Conservation (phyloP, 1,140 invertebrate genomes). For the Dolichoris vasculosae region DNA sequence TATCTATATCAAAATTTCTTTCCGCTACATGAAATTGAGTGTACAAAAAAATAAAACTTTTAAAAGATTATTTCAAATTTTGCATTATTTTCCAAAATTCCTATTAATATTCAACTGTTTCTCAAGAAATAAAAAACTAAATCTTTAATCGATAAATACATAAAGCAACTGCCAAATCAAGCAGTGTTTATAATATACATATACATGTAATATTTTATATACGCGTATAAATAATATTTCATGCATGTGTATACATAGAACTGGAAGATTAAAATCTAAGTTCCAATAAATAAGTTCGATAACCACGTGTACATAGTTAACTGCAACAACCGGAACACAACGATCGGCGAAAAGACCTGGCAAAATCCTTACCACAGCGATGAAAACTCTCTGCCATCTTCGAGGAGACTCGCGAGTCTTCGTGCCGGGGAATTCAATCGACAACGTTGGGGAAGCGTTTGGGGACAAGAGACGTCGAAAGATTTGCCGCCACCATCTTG, state of each 20-base stretch:
- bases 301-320: conserved; percentile 10
- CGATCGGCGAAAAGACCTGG: conserved; percentile 64
- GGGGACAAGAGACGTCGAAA: conserved; percentile 76
- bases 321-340: conserved; percentile 50
- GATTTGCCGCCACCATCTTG: conserved; percentile 76
- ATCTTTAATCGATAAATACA: no score
- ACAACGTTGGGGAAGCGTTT: conserved; percentile 81
- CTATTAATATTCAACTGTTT: no score
- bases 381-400: conserved; percentile 65
- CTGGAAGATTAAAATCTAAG: neutral
- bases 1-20: no score
- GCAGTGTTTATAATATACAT: no score
- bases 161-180: no score
- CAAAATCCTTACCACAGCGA: conserved; percentile 65
- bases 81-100: neutral
- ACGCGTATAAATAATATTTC: no score
- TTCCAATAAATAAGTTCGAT: neutral
- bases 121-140: no score
- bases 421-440: conserved; percentile 77
- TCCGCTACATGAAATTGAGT: no score
- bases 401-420: conserved; percentile 64
- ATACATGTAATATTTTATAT: no score
- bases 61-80: neutral
- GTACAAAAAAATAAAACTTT: neutral
- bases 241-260: no score